Base-by-base conservation (phyloP, 2,888 invertebrate species). In the Schizaphis graminum region DNA sequence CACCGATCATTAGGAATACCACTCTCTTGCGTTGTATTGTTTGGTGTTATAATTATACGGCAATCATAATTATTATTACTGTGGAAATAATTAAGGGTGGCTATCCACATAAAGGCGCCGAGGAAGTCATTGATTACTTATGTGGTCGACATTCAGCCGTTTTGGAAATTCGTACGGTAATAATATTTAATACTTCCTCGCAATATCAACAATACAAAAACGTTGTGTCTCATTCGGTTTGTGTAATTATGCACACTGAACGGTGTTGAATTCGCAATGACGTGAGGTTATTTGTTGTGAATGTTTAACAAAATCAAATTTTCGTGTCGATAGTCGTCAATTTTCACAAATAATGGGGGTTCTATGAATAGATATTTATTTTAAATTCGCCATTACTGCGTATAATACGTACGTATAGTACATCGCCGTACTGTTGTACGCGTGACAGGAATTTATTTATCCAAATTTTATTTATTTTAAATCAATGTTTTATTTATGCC, bases 31-130 rank as follows among this genome's bases (percentile, higher is more conserved):
- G 4, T 56, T 44, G 26, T 67, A 86, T 47, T 91, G 41, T 91
- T 47, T 91, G n/a, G 35, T n/a, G 26, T 47, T 47, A 67, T n/a
- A 85, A 57, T 85, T 35, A 67, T 49, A 87, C n/a, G 28, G 44
- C 35, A n/a, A 47, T 61, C 26, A 49, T 92, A 87, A 92, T 86
- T 61, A 86, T 86, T 61, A 86, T 61, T 85, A 67, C 35, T n/a
- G 87, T 61, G 28, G 35, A 8, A 26, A n/a, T 87, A 61, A 61
- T 87, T 87, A 57, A 44, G 61, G 35, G 5, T 1, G n/a, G 47
- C 35, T 61, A 35, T 87, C 7, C 86, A 16, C 47, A 47, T 8
- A 61, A 26, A n/a, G 61, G n/a, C 35, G 5, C 86, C 8, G 35
- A n/a, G 41, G 0, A 61, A 47, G 47, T 87, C 47, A 49, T 26